Evolutionary conservation across 2,113 vertebrate species (phyloP).

Genomic region (Urocolius indicus): DNA sequence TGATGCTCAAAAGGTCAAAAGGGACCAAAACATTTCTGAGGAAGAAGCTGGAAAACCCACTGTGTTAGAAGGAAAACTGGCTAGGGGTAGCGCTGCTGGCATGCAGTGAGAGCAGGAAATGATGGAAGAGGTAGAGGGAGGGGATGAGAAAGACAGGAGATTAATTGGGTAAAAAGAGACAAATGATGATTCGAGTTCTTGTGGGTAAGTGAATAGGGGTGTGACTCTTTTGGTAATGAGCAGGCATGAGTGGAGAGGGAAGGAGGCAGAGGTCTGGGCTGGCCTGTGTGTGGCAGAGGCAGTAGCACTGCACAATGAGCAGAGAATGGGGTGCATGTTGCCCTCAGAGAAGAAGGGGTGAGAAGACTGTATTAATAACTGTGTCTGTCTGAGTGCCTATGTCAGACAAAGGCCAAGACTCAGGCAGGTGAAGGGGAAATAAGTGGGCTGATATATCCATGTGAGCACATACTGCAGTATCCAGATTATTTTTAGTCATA

Average conservation of each 20-base stretch:
- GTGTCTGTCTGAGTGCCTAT: rapidly evolving
- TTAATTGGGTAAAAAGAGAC: neutral
- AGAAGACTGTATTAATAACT: neutral
- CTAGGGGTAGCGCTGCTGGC: neutral
- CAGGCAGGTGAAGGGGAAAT: rapidly evolving
- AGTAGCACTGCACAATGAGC: rapidly evolving
- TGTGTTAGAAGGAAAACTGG: neutral
- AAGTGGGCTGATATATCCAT: rapidly evolving
- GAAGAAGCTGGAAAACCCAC: neutral
- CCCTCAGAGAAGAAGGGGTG: neutral
- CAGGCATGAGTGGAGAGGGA: rapidly evolving
- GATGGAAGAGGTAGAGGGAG: neutral
- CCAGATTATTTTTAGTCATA: neutral
- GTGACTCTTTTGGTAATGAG: neutral
- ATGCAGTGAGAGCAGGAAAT: neutral
- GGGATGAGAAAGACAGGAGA: neutral
- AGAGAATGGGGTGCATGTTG: rapidly evolving
- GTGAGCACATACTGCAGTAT: rapidly evolving
- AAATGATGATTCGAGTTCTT: neutral
- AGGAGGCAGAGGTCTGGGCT: neutral
- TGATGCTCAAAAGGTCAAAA: neutral
- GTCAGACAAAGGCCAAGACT: neutral
- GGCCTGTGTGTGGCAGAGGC: neutral
- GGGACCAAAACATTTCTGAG: neutral
- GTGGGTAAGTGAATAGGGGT: neutral